Conservation (phyloP, 2,888 invertebrate species). For the Dione vanillae region DNA sequence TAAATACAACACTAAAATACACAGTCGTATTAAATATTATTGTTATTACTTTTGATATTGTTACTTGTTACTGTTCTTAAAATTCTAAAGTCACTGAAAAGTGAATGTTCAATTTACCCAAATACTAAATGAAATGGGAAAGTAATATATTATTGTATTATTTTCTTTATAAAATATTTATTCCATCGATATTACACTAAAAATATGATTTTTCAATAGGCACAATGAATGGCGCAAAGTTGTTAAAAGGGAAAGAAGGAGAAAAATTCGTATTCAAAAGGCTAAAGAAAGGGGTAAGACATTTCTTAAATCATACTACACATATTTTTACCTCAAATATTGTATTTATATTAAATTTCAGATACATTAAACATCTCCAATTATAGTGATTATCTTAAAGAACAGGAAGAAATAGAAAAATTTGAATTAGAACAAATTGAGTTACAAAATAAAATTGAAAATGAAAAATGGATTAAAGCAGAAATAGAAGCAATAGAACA, state of each 20-base stretch:
- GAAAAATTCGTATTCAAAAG: slow-evolving; percentile 84
- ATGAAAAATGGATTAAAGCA: slow-evolving; percentile 87
- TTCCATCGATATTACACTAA: slow-evolving; percentile 30
- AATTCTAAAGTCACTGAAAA: background rate
- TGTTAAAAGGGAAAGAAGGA: slow-evolving; percentile 89
- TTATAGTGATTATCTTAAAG: slow-evolving; percentile 80
- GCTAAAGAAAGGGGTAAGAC: slow-evolving; percentile 84
- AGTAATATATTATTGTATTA: slow-evolving; percentile 36
- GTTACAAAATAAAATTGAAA: slow-evolving; percentile 80
- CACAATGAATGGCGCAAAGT: slow-evolving; percentile 89
- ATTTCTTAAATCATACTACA: background rate
- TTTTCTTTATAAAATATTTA: slow-evolving; percentile 37
- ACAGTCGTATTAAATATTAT: no score
- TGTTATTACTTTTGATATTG: background rate
- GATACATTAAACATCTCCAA: background rate
- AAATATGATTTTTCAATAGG: slow-evolving; percentile 60
- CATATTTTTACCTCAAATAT: background rate
- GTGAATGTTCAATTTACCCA: background rate
- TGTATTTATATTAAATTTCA: background rate
- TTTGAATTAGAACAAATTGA: slow-evolving; percentile 83
- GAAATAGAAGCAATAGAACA: slow-evolving; percentile 86
- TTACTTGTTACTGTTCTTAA: background rate
- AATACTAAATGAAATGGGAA: slow-evolving; percentile 34
- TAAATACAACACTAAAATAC: no score
- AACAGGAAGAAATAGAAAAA: slow-evolving; percentile 81